A percentile compares a stretch with the other conserved stretches of the same genome.
phyloP scores from a whole-genome alignment of 1,140 invertebrate species.

The Mamestra configurata region DNA sequence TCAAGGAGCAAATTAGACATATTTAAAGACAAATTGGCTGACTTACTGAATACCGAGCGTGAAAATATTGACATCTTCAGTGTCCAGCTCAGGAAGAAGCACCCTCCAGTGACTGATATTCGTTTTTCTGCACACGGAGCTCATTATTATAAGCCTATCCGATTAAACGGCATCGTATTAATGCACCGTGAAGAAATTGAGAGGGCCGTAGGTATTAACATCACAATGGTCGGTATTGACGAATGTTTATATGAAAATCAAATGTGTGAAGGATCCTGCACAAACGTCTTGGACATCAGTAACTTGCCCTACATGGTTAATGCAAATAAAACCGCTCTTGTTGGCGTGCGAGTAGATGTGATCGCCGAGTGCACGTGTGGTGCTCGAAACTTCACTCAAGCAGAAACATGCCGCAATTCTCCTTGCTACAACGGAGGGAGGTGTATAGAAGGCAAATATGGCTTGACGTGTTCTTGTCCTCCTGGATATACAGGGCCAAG shows the following conservation, averaged over 20 bases:
- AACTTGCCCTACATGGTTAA: constrained; percentile 98
- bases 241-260: constrained; percentile 98
- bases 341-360: constrained; percentile 96
- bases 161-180: constrained; percentile 97
- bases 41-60: constrained; percentile 93
- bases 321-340: constrained; percentile 97
- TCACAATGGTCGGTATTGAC: constrained; percentile 99
- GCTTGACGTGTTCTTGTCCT: constrained; percentile 96
- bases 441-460: constrained; percentile 96
- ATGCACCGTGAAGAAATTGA: constrained; percentile 98
- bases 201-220: constrained; percentile 96
- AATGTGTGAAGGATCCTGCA: constrained; percentile 98
- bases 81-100: constrained; percentile 94
- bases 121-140: constrained; percentile 98
- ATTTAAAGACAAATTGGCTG: constrained; percentile 95
- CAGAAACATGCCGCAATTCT: constrained; percentile 95
- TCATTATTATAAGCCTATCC: constrained; percentile 97
- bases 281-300: constrained; percentile 96
- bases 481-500: constrained; percentile 97
- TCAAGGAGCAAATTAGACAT: constrained; percentile 96
- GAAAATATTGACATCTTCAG: constrained; percentile 99
- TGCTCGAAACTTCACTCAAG: constrained; percentile 96
- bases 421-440: constrained; percentile 98
- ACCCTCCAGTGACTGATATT: constrained; percentile 97
- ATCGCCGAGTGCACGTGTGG: constrained; percentile 97